Conservation (phyloP, 92 coral and sea anemone species). For the Porites cylindrica region DNA sequence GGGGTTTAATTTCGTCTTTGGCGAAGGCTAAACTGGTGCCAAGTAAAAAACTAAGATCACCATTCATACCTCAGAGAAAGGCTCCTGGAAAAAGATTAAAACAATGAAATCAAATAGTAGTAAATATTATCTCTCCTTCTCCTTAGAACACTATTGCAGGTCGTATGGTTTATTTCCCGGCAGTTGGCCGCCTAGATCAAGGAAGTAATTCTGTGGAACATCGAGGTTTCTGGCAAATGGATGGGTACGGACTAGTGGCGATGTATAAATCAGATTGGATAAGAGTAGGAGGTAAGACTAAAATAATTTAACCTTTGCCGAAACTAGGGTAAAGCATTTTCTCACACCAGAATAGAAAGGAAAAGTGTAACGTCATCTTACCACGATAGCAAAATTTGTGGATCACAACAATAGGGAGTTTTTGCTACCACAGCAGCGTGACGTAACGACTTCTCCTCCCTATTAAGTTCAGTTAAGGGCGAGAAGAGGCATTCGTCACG, state of each 20-base stretch:
- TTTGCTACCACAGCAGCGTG: too few relatives aligned
- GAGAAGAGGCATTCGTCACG: too few relatives aligned
- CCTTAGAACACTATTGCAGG: background rate
- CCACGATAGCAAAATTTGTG: too few relatives aligned
- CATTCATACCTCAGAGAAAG: background rate
- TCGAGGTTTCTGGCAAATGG: slow-evolving; percentile 6
- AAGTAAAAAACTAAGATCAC: too few relatives aligned
- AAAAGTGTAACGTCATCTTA: background rate
- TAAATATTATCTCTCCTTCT: background rate
- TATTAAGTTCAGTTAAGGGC: too few relatives aligned
- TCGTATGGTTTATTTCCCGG: background rate
- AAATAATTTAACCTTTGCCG: too few relatives aligned
- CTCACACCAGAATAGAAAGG: background rate
- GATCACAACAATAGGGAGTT: too few relatives aligned
- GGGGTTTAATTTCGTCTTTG: too few relatives aligned
- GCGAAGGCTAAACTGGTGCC: too few relatives aligned
- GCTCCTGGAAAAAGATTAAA: background rate
- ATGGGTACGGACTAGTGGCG: slow-evolving; percentile 1
- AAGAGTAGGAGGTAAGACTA: background rate
- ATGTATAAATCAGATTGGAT: slow-evolving; percentile 5
- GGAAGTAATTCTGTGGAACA: slow-evolving; percentile 7
- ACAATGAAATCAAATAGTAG: background rate
- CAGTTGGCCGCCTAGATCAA: background rate
- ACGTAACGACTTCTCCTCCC: too few relatives aligned
- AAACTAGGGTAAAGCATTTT: background rate